phyloP scores from a whole-genome alignment of 2,113 vertebrate species.

The Heterotilapia buettikoferi region DNA sequence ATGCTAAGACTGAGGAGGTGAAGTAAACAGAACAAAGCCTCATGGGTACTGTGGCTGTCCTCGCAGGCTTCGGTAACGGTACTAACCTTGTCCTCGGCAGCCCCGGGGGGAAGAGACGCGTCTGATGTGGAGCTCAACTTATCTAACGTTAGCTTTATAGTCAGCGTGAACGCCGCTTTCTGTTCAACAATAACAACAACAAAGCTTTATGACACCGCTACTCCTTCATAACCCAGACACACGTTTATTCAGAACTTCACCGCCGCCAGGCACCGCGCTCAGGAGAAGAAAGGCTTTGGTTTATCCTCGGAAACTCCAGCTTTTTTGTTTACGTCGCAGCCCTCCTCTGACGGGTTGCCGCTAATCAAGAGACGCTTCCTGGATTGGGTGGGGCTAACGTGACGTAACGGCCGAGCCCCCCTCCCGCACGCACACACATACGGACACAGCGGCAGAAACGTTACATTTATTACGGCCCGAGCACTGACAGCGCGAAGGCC shows the following conservation, averaged over 20 bases:
- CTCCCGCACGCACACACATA: not conserved
- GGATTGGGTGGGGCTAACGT: slow-evolving; percentile 19
- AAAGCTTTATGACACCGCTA: not conserved
- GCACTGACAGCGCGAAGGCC: accelerated
- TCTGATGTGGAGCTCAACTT: not conserved
- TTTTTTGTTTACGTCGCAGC: not conserved
- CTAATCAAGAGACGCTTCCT: slow-evolving; percentile 7
- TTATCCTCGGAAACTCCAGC: not conserved
- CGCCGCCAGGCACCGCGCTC: not conserved
- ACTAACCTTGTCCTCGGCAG: slow-evolving; percentile 28
- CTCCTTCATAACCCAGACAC: not conserved
- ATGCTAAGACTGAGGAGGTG: not conserved
- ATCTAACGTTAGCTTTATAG: not conserved
- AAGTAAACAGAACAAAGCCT: not conserved
- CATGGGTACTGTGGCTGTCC: not conserved
- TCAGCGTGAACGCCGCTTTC: not conserved
- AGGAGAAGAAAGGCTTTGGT: not conserved
- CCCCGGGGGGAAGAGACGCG: not conserved
- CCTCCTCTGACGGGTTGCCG: not conserved
- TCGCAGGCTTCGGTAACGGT: not conserved
- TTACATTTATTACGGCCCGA: not conserved
- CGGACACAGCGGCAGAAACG: not conserved
- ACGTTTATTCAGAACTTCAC: not conserved
- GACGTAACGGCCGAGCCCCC: slow-evolving; percentile 20
- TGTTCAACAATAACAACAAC: not conserved